Conservation (phyloP, 1,140 invertebrate genomes). For the Alviniconcha marisindica region DNA sequence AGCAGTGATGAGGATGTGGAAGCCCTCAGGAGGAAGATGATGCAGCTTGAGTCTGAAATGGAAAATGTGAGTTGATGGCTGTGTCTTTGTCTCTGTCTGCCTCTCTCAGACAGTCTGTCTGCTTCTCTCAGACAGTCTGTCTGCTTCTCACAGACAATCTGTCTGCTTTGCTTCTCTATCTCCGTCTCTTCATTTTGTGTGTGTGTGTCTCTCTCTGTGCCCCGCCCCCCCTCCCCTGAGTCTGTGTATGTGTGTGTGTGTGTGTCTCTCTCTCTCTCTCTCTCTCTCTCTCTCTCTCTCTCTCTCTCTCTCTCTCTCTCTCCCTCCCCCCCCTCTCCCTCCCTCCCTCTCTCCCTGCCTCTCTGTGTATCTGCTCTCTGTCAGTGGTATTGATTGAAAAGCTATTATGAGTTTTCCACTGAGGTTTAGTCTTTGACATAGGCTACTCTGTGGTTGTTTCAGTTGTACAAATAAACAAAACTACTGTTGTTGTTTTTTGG, state of each 20-base stretch:
- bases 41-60: constrained; percentile 53
- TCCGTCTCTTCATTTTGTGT: background rate
- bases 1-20: constrained; percentile 60
- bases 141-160: background rate
- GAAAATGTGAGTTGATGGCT: constrained; percentile 42
- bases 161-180: background rate
- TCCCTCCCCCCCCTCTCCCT: too few relatives aligned
- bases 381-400: too few relatives aligned
- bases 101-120: background rate
- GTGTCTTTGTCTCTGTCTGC: background rate
- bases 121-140: background rate
- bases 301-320: too few relatives aligned
- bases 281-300: too few relatives aligned
- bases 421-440: too few relatives aligned
- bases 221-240: background rate
- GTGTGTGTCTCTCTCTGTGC: background rate
- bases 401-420: too few relatives aligned
- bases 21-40: constrained; percentile 64
- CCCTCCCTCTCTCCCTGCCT: too few relatives aligned
- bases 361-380: too few relatives aligned
- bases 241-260: background rate
- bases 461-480: too few relatives aligned
- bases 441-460: too few relatives aligned
- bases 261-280: background rate
- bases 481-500: too few relatives aligned